These are phyloP conservation scores for Hippopotamus amphibius DNA, from an alignment of 2,113 vertebrate genomes.

Conservation along the genomic window DNA sequence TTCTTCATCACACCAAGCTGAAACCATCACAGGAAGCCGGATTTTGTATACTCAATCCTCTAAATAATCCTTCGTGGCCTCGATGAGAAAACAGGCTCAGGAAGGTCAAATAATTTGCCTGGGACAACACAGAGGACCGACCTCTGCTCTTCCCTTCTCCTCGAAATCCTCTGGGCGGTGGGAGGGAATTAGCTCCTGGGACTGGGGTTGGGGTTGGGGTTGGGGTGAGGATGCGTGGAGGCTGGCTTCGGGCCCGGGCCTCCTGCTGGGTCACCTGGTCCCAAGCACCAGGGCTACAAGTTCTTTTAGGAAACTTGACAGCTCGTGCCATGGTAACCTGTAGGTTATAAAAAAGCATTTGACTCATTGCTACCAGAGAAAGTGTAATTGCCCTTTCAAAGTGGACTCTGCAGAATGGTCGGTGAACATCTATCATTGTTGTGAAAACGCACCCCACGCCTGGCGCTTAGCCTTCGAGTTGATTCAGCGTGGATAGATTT, in stretches of 20 bases:
- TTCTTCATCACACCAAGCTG: not conserved
- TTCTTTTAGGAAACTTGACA: not conserved
- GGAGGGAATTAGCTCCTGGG: not conserved
- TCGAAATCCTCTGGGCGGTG: not conserved
- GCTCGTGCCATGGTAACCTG: not conserved
- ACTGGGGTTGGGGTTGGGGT: not conserved
- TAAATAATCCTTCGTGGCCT: not conserved
- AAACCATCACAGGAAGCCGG: not conserved
- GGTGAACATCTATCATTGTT: not conserved
- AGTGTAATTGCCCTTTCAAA: conserved; percentile 25
- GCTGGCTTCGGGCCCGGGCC: not conserved
- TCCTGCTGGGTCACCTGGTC: not conserved
- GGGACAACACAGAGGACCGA: not conserved
- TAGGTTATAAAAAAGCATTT: not conserved
- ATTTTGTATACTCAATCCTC: not conserved
- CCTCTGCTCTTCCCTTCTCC: not conserved
- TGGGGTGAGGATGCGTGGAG: not conserved
- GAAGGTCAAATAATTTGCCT: not conserved
- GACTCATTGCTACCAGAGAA: conserved; percentile 21
- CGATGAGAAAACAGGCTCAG: not conserved
- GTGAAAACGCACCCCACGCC: not conserved
- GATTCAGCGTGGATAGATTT: not conserved
- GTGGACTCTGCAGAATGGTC: not conserved
- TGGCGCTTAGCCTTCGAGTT: not conserved
- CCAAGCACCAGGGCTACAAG: not conserved